Evolutionary conservation across 2,113 vertebrate genomes (phyloP).

Genomic region (Eretmochelys imbricata): DNA sequence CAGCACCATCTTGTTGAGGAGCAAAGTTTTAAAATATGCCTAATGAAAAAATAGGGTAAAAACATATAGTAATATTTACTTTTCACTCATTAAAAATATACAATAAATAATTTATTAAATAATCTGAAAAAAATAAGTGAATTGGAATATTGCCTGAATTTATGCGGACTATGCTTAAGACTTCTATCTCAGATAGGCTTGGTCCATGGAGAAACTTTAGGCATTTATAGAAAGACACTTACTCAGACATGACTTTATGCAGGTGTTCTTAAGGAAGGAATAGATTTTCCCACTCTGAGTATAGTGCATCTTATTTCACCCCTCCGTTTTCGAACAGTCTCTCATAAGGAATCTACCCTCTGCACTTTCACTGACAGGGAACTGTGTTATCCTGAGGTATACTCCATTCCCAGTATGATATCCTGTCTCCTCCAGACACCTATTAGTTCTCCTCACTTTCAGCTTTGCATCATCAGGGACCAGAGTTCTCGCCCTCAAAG

Average conservation of each 20-base stretch:
- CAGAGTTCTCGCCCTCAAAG: not conserved
- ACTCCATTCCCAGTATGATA: not conserved
- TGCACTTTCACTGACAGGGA: not conserved
- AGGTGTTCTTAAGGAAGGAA: not conserved
- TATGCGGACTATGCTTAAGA: not conserved
- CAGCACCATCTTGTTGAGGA: not conserved
- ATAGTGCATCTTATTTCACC: not conserved
- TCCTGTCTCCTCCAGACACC: not conserved
- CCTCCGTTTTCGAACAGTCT: not conserved
- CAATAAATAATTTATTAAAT: not conserved
- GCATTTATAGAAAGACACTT: not conserved
- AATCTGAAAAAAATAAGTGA: not conserved
- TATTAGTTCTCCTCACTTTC: not conserved
- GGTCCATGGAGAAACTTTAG: not conserved
- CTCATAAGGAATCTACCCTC: not conserved
- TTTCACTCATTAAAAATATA: not conserved
- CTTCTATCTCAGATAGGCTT: not conserved
- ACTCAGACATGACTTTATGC: not conserved
- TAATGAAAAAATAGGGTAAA: not conserved
- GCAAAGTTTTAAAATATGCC: not conserved
- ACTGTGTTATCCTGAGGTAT: conserved; percentile 13
- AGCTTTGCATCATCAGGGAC: not conserved
- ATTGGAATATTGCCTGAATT: not conserved
- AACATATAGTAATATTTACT: not conserved
- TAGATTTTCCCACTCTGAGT: not conserved